Percentiles rank a stretch among this genome's conserved stretches.
Conservation (phyloP, 1,140 invertebrate species). For the Tetragonula clypearis region DNA sequence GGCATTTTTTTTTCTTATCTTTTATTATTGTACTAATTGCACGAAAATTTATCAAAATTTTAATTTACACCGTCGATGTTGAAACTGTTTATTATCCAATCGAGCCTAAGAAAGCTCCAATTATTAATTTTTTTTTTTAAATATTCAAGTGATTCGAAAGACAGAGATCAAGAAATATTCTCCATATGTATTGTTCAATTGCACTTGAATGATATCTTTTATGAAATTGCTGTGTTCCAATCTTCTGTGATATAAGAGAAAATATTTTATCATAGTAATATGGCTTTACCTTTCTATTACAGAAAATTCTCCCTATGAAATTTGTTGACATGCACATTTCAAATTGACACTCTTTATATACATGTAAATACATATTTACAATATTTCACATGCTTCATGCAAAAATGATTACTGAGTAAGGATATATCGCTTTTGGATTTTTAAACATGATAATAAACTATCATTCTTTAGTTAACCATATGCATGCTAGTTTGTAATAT, state of each 20-base stretch:
- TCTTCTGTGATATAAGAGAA: not conserved
- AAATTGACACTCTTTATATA: conserved; percentile 4
- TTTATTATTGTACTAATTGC: not conserved
- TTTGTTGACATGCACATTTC: not conserved
- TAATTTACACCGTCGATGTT: not conserved
- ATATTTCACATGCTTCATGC: conserved; percentile 55
- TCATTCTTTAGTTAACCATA: conserved; percentile 4
- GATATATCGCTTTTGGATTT: not conserved
- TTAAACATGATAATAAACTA: not conserved
- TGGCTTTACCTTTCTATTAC: not conserved
- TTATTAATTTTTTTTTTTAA: not conserved
- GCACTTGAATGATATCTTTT: not conserved
- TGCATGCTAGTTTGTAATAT: conserved; percentile 8
- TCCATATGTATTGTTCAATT: no score
- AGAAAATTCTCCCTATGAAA: not conserved
- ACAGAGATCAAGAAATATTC: not conserved
- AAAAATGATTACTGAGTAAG: conserved; percentile 5
- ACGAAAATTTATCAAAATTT: no score
- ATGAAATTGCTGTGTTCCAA: not conserved
- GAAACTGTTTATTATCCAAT: not conserved
- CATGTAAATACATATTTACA: conserved; percentile 3
- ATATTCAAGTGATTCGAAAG: not conserved
- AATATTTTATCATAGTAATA: not conserved
- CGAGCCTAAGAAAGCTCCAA: not conserved
- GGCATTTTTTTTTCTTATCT: not conserved